Evolutionary conservation across 2,113 vertebrate species (phyloP), one percentile per base, ranked within the genome.

Genomic region (Stigmatopora nigra): DNA sequence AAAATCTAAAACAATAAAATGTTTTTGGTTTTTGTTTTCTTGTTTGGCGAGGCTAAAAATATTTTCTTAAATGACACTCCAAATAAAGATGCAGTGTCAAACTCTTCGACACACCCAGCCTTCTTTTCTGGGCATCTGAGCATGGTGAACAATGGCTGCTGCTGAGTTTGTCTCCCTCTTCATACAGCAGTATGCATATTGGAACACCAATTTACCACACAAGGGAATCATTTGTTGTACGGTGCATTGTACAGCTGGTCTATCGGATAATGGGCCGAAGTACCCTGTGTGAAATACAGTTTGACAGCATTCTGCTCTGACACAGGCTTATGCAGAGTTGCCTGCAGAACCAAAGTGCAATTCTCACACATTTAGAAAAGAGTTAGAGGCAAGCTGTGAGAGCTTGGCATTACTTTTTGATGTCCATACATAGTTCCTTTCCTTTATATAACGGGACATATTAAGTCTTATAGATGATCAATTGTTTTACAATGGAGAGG

Each of bases 261-360:
- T 75, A 71, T 78, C 70, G 80, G 79, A 85, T 89, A 86, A 86
- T 86, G 68, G 79, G 70, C 84, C 77, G 77, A 78, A 83, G 79
- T 73, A 71, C 78, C 73, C 58, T 68, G 79, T 82, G 81, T 86
- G 82, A 86, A 85, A 88, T 83, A 78, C 71, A 78, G 71, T 83
- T 80, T 86, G 86, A 89, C 84, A 85, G 84, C 79, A 78, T 84
- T 67, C 66, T 72, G 67, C 63, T 79, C 78, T 76, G 76, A 79
- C 70, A 73, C 63, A 53, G 78, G 67, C 78, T 76, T 74, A 81
- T 73, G 64, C 45, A 62, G 59, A 48, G 61, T 76, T 81, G 79
- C 64, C 70, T 82, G 68, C 65, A 69, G 68, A 73, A 63, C 72
- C 22, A 51, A 69, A 63, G 69, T 48, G 3, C 70, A 68, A 69